These are phyloP conservation scores for Heliconius erato DNA, from an alignment of 2,888 invertebrate genomes.

Conservation along the genomic window DNA sequence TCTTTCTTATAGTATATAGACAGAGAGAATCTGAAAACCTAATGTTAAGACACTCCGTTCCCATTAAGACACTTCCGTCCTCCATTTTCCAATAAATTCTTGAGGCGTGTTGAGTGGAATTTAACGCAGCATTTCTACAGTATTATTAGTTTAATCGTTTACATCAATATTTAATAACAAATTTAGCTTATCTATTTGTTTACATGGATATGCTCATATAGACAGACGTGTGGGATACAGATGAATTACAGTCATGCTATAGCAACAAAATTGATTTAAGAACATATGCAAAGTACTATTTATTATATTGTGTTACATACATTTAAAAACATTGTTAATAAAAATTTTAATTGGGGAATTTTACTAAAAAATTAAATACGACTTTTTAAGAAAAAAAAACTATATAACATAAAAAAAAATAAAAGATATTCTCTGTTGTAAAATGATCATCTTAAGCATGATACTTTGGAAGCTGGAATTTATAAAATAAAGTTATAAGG, in stretches of 20 bases:
- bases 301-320: neutral
- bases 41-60: neutral
- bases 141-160: too few species aligned
- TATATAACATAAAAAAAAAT: neutral
- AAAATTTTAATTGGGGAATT: neutral
- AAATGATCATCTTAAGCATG: too few species aligned
- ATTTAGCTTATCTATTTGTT: neutral
- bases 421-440: too few species aligned
- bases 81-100: neutral
- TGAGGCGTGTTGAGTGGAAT: neutral
- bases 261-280: constrained; percentile 1
- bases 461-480: too few species aligned
- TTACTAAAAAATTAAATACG: neutral
- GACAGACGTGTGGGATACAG: constrained; percentile 3
- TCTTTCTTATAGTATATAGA: neutral
- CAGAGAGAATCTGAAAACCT: neutral
- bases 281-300: neutral
- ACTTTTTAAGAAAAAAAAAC: neutral
- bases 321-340: neutral
- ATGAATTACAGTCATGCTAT: neutral
- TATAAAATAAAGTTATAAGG: too few species aligned
- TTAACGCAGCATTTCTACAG: neutral
- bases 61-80: neutral
- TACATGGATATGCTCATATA: neutral
- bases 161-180: too few species aligned